phyloP scores from a whole-genome alignment of 2,797 vertebrate species.

The Xerus rutilus region DNA sequence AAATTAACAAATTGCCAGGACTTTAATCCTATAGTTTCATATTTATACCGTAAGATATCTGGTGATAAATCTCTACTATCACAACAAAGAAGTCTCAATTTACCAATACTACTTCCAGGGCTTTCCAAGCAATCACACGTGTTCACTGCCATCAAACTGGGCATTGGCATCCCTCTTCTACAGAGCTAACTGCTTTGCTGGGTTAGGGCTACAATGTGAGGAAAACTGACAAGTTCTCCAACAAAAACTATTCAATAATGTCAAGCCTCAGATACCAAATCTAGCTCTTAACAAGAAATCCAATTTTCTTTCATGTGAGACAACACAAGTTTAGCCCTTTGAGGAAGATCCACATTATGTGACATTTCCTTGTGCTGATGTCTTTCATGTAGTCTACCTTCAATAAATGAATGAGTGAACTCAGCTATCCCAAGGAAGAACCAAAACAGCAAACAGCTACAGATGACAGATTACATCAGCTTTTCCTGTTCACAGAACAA shows the following conservation, averaged over 20 bases:
- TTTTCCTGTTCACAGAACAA: background rate
- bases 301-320: slow-evolving; percentile 38
- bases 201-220: background rate
- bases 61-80: background rate
- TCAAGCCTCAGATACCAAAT: slow-evolving; percentile 8
- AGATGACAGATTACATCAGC: background rate
- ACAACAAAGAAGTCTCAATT: background rate
- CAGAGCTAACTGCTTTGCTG: background rate
- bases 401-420: slow-evolving; percentile 1
- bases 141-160: background rate
- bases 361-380: background rate
- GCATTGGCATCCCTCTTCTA: background rate
- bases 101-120: background rate
- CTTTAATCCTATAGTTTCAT: background rate
- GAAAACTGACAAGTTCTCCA: background rate
- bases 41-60: background rate
- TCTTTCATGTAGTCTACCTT: background rate
- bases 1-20: background rate
- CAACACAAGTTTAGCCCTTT: background rate
- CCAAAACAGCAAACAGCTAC: background rate
- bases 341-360: background rate
- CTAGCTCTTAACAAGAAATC: slow-evolving; percentile 47
- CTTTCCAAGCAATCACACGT: background rate
- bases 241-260: background rate
- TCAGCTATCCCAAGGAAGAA: background rate